Base-by-base conservation (phyloP, 2,797 vertebrate species). In the Danionella dracula region DNA sequence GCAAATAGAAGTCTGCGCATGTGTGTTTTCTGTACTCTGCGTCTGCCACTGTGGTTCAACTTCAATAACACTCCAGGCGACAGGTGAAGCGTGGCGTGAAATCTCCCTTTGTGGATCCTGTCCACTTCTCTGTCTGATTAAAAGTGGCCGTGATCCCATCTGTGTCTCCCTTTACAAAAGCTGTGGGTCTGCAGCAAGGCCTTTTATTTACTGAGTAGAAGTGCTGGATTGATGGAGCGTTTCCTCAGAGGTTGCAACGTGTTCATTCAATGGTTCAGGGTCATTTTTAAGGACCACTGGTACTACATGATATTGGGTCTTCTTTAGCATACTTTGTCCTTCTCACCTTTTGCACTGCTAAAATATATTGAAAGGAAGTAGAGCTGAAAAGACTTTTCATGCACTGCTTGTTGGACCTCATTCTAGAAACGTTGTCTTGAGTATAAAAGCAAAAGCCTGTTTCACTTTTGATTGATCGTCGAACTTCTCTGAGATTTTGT, bases 31-130 rank as follows among this genome's bases (percentile, higher is more conserved):
- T 37, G 60, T 45, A 61, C 46, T 53, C 58, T 67, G 46, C 32
- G 63, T 66, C 62, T 53, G 35, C 63, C 56, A 55, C 58, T 61
- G 60, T 60, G 63, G 71, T 76, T 77, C 76, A 79, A 78, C 79
- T 77, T 80, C 77, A 78, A 46, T 76, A 70, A 74, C 76, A 59
- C 78, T 71, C 42, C 67, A 66, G 84, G 81, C 44, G 64, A 81
- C 82, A 81, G 80, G 71, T 82, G 80, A 82, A 78, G 70, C 71
- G 74, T 74, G 79, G 65, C 78, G 44, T 81, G 71, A 78, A 80
- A 80, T 80, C 70, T 79, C 64, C 76, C 55, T 75, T 81, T 74
- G 79, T 74, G 72, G 73, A 73, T 76, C 62, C 62, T 65, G 70
- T 76, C 72, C 68, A 50, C 77, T 70, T 68, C 66, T 66, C 75